Evolutionary conservation across 35 echinoderm and acorn worm species (phyloP).

Genomic region (Patiria miniata): DNA sequence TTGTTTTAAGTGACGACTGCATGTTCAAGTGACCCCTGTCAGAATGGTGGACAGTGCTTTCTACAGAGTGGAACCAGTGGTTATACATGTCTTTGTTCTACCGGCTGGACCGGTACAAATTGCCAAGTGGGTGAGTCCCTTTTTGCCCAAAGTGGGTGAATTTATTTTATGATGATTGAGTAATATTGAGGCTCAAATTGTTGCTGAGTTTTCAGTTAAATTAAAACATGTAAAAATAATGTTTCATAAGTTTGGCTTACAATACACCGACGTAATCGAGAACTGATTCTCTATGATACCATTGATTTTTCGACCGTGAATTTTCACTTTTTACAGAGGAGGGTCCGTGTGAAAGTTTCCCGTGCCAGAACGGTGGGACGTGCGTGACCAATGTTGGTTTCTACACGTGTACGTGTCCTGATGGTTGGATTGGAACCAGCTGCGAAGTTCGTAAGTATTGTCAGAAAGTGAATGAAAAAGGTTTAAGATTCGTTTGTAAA

Average conservation of each 20-base stretch:
- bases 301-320: too few species aligned
- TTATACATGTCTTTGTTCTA: conserved; percentile 53
- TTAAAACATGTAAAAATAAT: too few species aligned
- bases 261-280: too few species aligned
- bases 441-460: conserved; percentile 65
- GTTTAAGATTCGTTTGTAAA: too few species aligned
- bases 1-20: conserved; percentile 24
- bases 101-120: conserved; percentile 62
- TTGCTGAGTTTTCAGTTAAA: too few species aligned
- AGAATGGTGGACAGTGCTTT: conserved; percentile 67
- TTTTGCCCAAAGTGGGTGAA: neutral
- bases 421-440: conserved; percentile 60
- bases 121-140: conserved; percentile 62
- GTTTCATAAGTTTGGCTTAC: too few species aligned
- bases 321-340: conserved; percentile 37
- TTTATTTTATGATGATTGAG: too few species aligned
- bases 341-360: conserved; percentile 65
- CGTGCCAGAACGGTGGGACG: conserved; percentile 73
- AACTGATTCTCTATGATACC: too few species aligned
- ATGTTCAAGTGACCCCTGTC: conserved; percentile 74
- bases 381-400: conserved; percentile 28
- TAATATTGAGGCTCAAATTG: too few species aligned
- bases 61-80: conserved; percentile 33
- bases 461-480: too few species aligned
- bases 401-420: conserved; percentile 62